Percentiles rank a stretch among this genome's conserved stretches.
Evolutionary conservation across 1,140 invertebrate species (phyloP).

Genomic region (Radopholus similis): DNA sequence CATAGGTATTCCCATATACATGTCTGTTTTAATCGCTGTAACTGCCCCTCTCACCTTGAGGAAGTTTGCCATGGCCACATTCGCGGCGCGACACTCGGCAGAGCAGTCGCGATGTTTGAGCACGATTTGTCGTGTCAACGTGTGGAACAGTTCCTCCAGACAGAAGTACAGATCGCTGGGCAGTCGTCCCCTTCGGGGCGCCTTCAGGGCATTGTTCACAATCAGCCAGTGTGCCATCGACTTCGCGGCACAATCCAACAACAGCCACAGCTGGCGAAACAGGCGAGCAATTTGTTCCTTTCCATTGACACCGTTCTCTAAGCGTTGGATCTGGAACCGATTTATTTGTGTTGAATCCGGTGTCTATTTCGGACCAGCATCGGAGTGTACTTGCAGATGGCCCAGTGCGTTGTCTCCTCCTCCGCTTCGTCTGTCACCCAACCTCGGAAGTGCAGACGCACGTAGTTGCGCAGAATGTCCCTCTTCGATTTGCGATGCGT

Average conservation of each 20-base stretch:
- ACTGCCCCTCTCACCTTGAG: no score
- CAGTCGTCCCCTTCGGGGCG: constrained; percentile 32
- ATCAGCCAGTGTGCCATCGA: constrained; percentile 51
- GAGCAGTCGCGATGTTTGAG: constrained; percentile 42
- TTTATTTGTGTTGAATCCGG: neutral
- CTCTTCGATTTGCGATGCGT: constrained; percentile 16
- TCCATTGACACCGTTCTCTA: constrained; percentile 4
- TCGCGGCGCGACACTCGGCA: constrained; percentile 44
- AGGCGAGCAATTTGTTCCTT: constrained; percentile 1
- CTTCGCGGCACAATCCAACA: constrained; percentile 49
- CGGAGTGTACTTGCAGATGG: constrained; percentile 44
- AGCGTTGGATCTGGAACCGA: constrained; percentile 31
- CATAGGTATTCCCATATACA: neutral
- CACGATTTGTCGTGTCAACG: constrained; percentile 34
- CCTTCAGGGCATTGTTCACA: constrained; percentile 25
- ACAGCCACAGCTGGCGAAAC: constrained; percentile 53
- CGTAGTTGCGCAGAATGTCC: constrained; percentile 36
- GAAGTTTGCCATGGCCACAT: constrained; percentile 50
- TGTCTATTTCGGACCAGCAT: constrained; percentile 17
- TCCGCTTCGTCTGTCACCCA: neutral
- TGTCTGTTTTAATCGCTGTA: neutral
- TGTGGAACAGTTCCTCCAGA: constrained; percentile 26
- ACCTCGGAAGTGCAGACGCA: constrained; percentile 29
- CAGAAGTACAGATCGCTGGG: constrained; percentile 23
- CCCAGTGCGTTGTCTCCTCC: constrained; percentile 35